phyloP scores from a whole-genome alignment of 2,888 invertebrate species.

The Augiades crinisus region DNA sequence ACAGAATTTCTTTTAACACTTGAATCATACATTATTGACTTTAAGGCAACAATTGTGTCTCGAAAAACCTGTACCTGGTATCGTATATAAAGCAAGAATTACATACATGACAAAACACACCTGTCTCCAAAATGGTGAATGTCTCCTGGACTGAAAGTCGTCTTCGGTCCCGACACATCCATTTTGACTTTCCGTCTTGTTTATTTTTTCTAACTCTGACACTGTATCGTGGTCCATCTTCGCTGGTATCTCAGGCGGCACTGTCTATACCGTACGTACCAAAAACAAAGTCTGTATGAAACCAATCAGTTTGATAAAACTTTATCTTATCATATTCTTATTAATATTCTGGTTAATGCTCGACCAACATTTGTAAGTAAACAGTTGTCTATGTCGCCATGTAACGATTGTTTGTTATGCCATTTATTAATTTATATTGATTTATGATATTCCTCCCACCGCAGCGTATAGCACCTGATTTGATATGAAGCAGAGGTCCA shows the following conservation, averaged over 20 bases:
- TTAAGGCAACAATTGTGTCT: no score
- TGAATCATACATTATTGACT: no score
- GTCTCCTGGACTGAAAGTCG: conserved; percentile 35
- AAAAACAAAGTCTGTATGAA: conserved; percentile 31
- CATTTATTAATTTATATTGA: not conserved
- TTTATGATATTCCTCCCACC: not conserved
- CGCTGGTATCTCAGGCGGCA: conserved; percentile 44
- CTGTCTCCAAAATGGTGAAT: conserved; percentile 61
- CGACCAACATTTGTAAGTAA: not conserved
- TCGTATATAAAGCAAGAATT: conserved; percentile 15
- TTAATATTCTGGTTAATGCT: conserved; percentile 29
- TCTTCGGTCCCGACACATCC: conserved; percentile 43
- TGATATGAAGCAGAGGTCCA: not conserved
- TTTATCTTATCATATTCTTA: conserved; percentile 37
- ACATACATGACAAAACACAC: conserved; percentile 47
- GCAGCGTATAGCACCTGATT: no score
- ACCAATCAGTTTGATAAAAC: conserved; percentile 36
- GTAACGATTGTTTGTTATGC: not conserved
- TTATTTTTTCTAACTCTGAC: conserved; percentile 61
- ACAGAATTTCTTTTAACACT: no score
- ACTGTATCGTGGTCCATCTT: conserved; percentile 55
- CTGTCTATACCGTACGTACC: conserved; percentile 30
- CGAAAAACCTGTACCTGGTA: not conserved
- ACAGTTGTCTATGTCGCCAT: not conserved
- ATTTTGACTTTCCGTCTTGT: conserved; percentile 48